A percentile compares a stretch with the other conserved stretches of the same genome.
Evolutionary conservation across 2,113 vertebrate species (phyloP).

Genomic region (Sylvietta virens): DNA sequence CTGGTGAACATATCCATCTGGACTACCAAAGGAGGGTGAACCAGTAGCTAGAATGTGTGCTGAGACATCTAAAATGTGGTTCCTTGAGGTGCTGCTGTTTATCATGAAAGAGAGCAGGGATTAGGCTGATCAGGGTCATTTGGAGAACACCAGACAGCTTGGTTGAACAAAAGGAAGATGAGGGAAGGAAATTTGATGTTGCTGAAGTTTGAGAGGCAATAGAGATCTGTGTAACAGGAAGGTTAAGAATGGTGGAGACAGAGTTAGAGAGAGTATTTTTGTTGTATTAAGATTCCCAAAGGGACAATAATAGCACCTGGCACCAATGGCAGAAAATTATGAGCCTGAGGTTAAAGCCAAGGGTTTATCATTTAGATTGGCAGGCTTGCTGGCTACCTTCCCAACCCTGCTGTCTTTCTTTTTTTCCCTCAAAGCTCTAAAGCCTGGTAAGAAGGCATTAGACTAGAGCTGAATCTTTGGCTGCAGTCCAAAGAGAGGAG

Average conservation of each 20-base stretch:
- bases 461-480: conserved; percentile 7
- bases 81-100: background rate
- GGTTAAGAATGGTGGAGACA: conserved; percentile 43
- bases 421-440: background rate
- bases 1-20: background rate
- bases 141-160: background rate
- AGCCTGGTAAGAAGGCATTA: conserved; percentile 47
- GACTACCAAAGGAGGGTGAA: background rate
- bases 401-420: background rate
- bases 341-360: background rate
- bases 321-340: background rate
- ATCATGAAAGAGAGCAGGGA: background rate
- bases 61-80: background rate
- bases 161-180: conserved; percentile 57
- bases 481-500: conserved; percentile 15
- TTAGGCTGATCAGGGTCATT: background rate
- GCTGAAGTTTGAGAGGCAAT: conserved; percentile 16
- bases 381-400: conserved; percentile 14
- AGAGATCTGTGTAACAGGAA: conserved; percentile 29
- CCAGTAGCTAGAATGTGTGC: background rate
- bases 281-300: background rate
- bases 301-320: conserved; percentile 4
- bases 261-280: background rate
- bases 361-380: background rate
- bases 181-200: conserved; percentile 46